phyloP scores from a whole-genome alignment of 2,113 vertebrate species.

The Platysteira castanea region DNA sequence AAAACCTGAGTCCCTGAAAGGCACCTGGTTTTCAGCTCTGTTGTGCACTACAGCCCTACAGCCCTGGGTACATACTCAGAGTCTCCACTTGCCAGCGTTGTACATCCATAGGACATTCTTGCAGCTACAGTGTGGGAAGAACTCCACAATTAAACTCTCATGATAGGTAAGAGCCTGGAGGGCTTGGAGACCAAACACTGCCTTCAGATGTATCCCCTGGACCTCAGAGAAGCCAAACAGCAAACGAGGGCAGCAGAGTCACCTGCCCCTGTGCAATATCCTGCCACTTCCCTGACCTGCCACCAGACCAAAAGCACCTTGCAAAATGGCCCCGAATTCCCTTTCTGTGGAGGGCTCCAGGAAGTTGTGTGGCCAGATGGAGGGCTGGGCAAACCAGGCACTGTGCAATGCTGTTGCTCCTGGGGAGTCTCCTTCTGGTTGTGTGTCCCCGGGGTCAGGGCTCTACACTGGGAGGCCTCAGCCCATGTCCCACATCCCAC shows the following conservation, averaged over 20 bases:
- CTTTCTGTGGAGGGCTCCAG: neutral
- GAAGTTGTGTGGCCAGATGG: neutral
- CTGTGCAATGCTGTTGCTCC: fast-evolving
- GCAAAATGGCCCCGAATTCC: neutral
- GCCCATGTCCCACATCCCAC: neutral
- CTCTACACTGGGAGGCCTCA: neutral
- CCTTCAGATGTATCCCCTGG: neutral
- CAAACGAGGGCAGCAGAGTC: neutral
- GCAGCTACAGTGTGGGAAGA: neutral
- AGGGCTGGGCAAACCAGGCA: neutral
- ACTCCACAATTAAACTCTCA: neutral
- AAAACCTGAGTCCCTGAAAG: neutral
- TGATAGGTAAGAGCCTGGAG: neutral
- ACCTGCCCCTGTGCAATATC: neutral
- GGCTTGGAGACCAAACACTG: neutral
- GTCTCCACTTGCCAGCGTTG: neutral
- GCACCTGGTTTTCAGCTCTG: neutral
- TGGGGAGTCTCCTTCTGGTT: neutral
- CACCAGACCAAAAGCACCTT: neutral
- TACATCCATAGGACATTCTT: neutral
- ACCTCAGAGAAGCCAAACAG: neutral
- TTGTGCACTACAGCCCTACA: neutral
- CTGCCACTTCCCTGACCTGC: neutral
- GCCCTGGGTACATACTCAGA: neutral
- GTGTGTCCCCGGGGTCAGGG: neutral